Percentiles rank a stretch among this genome's conserved stretches.
These are phyloP conservation scores for Drosophila sp. DNA, from an alignment of 1,140 invertebrate genomes.

Conservation along the genomic window DNA sequence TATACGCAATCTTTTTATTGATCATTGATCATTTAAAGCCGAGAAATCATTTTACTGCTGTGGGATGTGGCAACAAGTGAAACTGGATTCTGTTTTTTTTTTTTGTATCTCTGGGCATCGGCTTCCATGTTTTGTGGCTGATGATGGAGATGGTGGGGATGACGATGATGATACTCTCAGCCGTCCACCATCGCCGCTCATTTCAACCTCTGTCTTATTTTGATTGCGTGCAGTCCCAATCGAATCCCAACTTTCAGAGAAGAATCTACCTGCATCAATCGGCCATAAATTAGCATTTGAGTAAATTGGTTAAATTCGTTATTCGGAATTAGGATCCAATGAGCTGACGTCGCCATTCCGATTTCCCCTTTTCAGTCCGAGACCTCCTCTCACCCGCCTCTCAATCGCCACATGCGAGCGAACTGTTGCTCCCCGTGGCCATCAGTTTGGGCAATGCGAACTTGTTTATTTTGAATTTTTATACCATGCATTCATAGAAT, in stretches of 20 bases:
- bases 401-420: conserved; percentile 11
- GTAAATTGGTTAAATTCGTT: conserved; percentile 83
- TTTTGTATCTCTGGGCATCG: conserved; percentile 30
- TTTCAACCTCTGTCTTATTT: conserved; percentile 18
- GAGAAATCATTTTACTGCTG: conserved; percentile 17
- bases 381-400: conserved; percentile 11
- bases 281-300: conserved; percentile 83
- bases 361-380: conserved; percentile 12
- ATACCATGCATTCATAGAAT: too few species aligned
- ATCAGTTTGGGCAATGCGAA: conserved; percentile 37
- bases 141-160: conserved; percentile 58
- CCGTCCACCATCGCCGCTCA: conserved; percentile 5
- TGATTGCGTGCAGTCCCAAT: conserved; percentile 39
- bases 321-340: conserved; percentile 82
- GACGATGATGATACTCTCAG: conserved; percentile 54
- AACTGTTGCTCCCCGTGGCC: conserved; percentile 34
- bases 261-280: conserved; percentile 76
- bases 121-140: conserved; percentile 72
- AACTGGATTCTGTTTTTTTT: too few species aligned
- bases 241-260: conserved; percentile 29
- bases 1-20: too few species aligned
- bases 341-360: conserved; percentile 51
- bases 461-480: conserved; percentile 71
- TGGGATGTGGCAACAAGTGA: conserved; percentile 61
- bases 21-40: too few species aligned